These are phyloP conservation scores for Pipra filicauda DNA, from an alignment of 2,113 vertebrate genomes.

Conservation along the genomic window DNA sequence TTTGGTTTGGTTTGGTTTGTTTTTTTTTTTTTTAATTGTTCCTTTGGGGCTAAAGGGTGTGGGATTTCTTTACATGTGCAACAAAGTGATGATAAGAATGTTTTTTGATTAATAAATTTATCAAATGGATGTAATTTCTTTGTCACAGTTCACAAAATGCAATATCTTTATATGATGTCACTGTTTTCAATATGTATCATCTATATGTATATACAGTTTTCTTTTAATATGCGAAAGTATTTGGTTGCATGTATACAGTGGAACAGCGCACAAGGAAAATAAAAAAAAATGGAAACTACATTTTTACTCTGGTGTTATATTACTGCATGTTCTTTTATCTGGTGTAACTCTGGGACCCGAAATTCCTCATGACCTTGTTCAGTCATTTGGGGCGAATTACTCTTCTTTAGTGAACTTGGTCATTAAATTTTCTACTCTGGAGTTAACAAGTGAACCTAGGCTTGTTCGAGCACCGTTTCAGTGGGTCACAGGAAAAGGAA, in stretches of 20 bases:
- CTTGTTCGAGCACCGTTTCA: not conserved
- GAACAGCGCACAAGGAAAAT: constrained; percentile 72
- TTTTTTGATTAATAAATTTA: constrained; percentile 22
- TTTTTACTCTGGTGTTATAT: constrained; percentile 60
- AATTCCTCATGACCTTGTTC: not conserved
- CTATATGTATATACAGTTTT: constrained; percentile 70
- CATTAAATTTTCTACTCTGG: not conserved
- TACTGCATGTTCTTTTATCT: constrained; percentile 33
- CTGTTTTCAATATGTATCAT: constrained; percentile 54
- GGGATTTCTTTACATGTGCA: constrained; percentile 58
- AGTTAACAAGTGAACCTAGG: not conserved
- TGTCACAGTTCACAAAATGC: constrained; percentile 53
- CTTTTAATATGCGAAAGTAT: constrained; percentile 41
- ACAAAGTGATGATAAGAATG: constrained; percentile 43
- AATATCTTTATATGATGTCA: constrained; percentile 60
- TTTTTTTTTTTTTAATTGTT: not conserved
- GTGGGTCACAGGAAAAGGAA: not conserved
- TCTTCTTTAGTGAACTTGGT: not conserved
- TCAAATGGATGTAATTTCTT: constrained; percentile 49
- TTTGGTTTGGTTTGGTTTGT: not conserved
- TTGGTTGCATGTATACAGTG: constrained; percentile 69
- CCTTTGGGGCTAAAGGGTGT: constrained; percentile 28
- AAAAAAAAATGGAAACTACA: constrained; percentile 64
- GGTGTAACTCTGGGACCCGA: not conserved
- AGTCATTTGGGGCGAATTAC: not conserved